Percentiles rank a stretch among this genome's conserved stretches.
Evolutionary conservation across 2,797 vertebrate genomes (phyloP).

Genomic region (Urophycis tenuis): DNA sequence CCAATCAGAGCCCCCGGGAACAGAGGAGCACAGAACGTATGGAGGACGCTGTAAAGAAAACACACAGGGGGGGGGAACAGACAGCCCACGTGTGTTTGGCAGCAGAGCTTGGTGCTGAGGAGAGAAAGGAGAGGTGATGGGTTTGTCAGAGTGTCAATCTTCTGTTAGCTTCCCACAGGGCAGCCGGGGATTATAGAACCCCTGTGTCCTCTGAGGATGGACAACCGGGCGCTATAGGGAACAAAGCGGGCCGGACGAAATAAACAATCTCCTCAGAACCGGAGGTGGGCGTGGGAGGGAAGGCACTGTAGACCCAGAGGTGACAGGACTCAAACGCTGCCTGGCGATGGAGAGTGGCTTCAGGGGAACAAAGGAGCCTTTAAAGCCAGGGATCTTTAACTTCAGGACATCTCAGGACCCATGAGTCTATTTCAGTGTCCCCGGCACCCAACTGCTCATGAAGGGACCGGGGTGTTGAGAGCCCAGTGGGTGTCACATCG

Average conservation of each 20-base stretch:
- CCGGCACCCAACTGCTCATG: too few relatives aligned
- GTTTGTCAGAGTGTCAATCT: background rate
- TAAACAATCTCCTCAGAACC: background rate
- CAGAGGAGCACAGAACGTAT: background rate
- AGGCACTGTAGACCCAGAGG: background rate
- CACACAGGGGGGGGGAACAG: background rate
- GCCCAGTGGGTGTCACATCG: too few relatives aligned
- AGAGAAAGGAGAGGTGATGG: background rate
- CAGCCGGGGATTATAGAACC: background rate
- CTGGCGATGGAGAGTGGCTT: background rate
- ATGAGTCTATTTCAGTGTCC: background rate
- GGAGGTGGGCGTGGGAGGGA: background rate
- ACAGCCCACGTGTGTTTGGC: background rate
- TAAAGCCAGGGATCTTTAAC: background rate
- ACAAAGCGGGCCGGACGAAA: background rate
- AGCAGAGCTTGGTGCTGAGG: background rate
- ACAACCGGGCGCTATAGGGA: background rate
- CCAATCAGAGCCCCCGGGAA: too few relatives aligned
- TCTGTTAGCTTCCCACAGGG: background rate
- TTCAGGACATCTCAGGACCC: background rate
- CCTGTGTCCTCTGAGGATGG: background rate
- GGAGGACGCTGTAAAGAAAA: background rate
- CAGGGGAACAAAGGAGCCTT: background rate
- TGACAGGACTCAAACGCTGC: background rate
- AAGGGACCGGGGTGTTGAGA: too few relatives aligned